Conservation (phyloP, 1,140 invertebrate genomes). For the Drosophila ficusphila region DNA sequence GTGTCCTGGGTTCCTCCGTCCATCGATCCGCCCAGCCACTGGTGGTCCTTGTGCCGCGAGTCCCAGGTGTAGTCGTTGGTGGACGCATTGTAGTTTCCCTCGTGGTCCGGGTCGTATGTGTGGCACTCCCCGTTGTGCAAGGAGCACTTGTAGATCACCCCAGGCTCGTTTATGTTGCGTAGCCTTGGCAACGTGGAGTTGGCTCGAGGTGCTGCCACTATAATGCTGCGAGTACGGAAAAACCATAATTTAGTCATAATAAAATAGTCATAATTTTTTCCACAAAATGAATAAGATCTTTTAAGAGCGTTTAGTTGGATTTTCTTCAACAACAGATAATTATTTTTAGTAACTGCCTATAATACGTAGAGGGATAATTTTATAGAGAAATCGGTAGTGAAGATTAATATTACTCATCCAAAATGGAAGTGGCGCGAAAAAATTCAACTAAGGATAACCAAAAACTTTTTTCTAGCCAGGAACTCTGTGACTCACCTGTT, state of each 20-base stretch:
- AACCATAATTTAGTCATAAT: no score
- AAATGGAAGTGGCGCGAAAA: no score
- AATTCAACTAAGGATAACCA: no score
- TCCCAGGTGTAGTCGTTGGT: neutral
- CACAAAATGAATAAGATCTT: no score
- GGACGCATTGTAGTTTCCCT: neutral
- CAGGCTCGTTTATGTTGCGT: neutral
- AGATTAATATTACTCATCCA: no score
- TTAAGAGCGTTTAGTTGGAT: no score
- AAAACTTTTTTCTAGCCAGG: no score
- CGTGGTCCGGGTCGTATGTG: neutral
- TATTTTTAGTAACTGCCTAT: no score
- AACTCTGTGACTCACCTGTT: conserved; percentile 47
- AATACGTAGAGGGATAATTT: no score
- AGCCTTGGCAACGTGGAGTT: neutral
- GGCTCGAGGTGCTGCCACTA: neutral
- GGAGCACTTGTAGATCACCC: neutral
- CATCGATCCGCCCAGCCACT: conserved; percentile 40
- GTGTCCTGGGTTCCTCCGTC: conserved; percentile 71
- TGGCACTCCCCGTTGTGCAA: neutral
- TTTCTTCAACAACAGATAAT: no score
- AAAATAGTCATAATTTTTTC: no score
- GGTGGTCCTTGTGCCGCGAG: neutral
- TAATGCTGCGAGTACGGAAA: neutral
- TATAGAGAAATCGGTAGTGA: no score